Base-by-base conservation (phyloP, 2,113 vertebrate genomes). In the Phrynosoma blainvillii region DNA sequence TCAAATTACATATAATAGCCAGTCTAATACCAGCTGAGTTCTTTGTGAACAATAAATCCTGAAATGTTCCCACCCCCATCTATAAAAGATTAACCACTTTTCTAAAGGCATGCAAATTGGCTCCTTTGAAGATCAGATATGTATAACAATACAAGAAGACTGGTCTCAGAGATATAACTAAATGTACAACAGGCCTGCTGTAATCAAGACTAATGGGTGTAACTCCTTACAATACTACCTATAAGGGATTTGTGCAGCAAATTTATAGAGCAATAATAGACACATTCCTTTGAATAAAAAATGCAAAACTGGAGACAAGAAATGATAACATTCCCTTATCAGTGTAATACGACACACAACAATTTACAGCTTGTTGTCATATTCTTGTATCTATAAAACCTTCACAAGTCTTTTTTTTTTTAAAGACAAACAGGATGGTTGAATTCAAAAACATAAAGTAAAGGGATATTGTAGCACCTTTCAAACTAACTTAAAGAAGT, bases 101-200 rank as follows among this genome's bases (percentile, higher is more conserved):
- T 93, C 79, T 93, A 92, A 93, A 93, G 54, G 62, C 70, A 75
- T 91, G 89, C 65, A 96, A 95, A 96, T 96, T 90, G 93, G 84
- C 89, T 95, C 84, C 92, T 89, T 95, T 93, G 82, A 91, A 94
- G 87, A 93, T 90, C 82, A 90, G 89, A 94, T 42, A 32, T 93
- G 92, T 94, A 93, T 95, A 91, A 93, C 21, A 96, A 76, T 87
- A 81, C 18, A 18, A 62, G 59, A 62, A 62, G 59, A 62, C 2
- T 12, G 14, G 59, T 62, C 59, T 71, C n/a, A 11, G 21, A 79
- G 27, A 93, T 87, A 94, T 68, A 79, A 74, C 62, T 94, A 96
- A 95, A 95, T 96, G 94, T 92, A 90, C 93, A 92, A 93, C 30
- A 93, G 93, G 78, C 27, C 93, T 89, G 94, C 68, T 73, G 86